These are phyloP conservation scores for Esox masquinongy DNA, from an alignment of 2,797 vertebrate genomes.

Conservation along the genomic window DNA sequence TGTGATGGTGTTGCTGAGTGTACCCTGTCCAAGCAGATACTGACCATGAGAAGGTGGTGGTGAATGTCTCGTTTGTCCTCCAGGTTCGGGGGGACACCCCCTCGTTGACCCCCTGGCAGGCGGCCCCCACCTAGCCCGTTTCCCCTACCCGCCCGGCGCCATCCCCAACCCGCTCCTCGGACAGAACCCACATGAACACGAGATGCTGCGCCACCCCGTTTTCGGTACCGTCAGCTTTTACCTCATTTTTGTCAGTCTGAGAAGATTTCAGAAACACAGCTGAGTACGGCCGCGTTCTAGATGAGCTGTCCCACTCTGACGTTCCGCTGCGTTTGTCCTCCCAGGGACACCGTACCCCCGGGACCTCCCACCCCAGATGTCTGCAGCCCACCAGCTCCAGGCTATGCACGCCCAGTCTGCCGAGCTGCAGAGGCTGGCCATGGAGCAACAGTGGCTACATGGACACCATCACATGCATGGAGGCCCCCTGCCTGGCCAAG, in stretches of 20 bases:
- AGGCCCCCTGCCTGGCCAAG: slow-evolving; percentile 93
- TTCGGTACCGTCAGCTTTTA: slow-evolving; percentile 80
- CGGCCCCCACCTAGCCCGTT: slow-evolving; percentile 95
- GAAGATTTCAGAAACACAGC: background rate
- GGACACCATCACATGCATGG: slow-evolving; percentile 95
- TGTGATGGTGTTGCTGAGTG: slow-evolving; percentile 50
- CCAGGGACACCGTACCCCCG: slow-evolving; percentile 88
- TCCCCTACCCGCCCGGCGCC: slow-evolving; percentile 94
- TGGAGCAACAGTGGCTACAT: slow-evolving; percentile 99
- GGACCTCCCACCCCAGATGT: slow-evolving; percentile 96
- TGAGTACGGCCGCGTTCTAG: too few species aligned
- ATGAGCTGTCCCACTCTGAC: too few species aligned
- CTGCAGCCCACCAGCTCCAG: slow-evolving; percentile 97
- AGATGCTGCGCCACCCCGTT: slow-evolving; percentile 98
- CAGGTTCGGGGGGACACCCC: slow-evolving; percentile 92
- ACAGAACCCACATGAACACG: slow-evolving; percentile 94
- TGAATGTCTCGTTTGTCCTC: slow-evolving; percentile 84
- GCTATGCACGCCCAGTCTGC: slow-evolving; percentile 99
- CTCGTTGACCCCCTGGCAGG: slow-evolving; percentile 91
- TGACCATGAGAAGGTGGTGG: slow-evolving; percentile 77
- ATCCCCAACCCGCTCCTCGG: slow-evolving; percentile 94
- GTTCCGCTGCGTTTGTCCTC: background rate
- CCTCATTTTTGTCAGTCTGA: background rate
- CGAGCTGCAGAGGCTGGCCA: slow-evolving; percentile 95
- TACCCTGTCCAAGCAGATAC: slow-evolving; percentile 65